Percentiles rank a stretch among this genome's conserved stretches.
Evolutionary conservation across 2,797 vertebrate genomes (phyloP).

Genomic region (Crocodylus rhombifer): DNA sequence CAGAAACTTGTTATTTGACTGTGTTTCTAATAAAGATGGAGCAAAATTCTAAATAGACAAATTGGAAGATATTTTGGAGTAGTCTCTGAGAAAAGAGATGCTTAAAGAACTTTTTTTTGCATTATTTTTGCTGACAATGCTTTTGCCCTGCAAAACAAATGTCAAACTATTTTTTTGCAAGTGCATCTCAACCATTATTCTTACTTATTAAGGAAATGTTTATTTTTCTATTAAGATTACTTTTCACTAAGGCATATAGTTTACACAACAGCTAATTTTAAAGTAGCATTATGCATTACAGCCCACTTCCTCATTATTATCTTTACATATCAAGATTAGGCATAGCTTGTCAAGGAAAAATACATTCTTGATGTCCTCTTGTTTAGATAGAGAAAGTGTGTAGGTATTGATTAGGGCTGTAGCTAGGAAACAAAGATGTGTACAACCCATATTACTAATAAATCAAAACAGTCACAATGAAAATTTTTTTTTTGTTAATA

Average conservation of each 20-base stretch:
- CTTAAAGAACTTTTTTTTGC: conserved; percentile 7
- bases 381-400: conserved; percentile 5
- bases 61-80: not conserved
- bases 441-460: conserved; percentile 37
- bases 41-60: not conserved
- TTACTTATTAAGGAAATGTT: not conserved
- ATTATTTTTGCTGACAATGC: conserved; percentile 7
- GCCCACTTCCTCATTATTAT: not conserved
- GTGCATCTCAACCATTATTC: not conserved
- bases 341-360: conserved; percentile 1
- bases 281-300: not conserved
- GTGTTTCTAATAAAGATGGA: not conserved
- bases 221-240: not conserved
- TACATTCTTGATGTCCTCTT: not conserved
- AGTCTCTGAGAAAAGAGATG: not conserved
- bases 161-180: conserved; percentile 16
- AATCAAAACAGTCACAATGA: conserved; percentile 17
- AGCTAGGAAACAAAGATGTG: conserved; percentile 21
- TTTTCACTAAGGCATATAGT: not conserved
- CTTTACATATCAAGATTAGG: not conserved
- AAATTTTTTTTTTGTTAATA: conserved; percentile 48
- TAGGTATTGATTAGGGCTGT: conserved; percentile 15
- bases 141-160: conserved; percentile 43
- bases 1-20: conserved; percentile 6
- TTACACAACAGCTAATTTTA: not conserved